A percentile compares a stretch with the other conserved stretches of the same genome.
Conservation (phyloP, 2,888 invertebrate genomes). For the Athalia rosae region DNA sequence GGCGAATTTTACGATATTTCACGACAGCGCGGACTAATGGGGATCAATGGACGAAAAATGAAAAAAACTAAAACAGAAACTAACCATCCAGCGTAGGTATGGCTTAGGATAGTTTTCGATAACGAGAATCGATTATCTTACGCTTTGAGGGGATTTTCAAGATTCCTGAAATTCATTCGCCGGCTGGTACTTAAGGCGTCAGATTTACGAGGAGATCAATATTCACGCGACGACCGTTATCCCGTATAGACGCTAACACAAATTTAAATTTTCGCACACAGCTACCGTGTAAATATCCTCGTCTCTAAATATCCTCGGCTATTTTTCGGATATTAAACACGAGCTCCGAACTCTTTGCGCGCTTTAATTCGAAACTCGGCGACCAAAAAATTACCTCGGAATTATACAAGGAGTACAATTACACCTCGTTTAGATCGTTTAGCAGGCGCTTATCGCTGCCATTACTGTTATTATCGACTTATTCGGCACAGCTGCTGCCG, state of each 20-base stretch:
- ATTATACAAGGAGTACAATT: slow-evolving; percentile 63
- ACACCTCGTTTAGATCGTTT: slow-evolving; percentile 72
- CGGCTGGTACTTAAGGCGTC: not conserved
- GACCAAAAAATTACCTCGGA: slow-evolving; percentile 5
- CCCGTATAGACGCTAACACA: slow-evolving; percentile 9
- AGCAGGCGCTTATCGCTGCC: slow-evolving; percentile 68
- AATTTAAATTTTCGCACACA: slow-evolving; percentile 14
- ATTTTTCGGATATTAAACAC: not conserved
- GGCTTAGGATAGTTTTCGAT: not conserved
- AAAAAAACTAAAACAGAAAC: not conserved
- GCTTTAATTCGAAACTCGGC: not conserved
- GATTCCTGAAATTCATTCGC: slow-evolving; percentile 1
- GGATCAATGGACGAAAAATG: not conserved
- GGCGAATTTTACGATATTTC: not conserved
- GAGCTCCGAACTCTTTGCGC: slow-evolving; percentile 31
- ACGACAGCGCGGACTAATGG: too few species aligned
- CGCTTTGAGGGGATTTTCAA: not conserved
- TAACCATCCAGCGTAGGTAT: not conserved
- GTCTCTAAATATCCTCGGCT: not conserved
- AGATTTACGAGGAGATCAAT: slow-evolving; percentile 40
- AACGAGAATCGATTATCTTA: not conserved
- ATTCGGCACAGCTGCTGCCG: slow-evolving; percentile 61
- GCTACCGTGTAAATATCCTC: not conserved
- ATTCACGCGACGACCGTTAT: slow-evolving; percentile 16
- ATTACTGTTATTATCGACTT: slow-evolving; percentile 73